Base-by-base conservation (phyloP, 2,888 invertebrate genomes). In the Mesopsocus fuscifrons region DNA sequence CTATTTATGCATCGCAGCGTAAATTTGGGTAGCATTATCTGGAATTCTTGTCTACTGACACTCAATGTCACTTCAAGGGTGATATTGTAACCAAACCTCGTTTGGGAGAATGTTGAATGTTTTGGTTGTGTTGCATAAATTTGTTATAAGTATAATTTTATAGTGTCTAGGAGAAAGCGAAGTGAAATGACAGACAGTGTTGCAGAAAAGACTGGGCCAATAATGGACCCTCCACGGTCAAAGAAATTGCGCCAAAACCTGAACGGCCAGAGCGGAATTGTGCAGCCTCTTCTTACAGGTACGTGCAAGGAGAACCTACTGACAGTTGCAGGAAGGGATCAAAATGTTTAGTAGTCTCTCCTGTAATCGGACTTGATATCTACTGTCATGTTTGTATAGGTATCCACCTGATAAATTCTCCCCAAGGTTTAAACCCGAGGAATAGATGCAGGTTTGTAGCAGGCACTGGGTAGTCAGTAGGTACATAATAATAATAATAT, bases 201-300 rank as follows among this genome's bases (percentile, higher is more conserved):
- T 22, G 30, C 23, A 4, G n/a, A n/a, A n/a, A n/a, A n/a, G n/a
- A n/a, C n/a, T n/a, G n/a, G n/a, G n/a, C n/a, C n/a, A n/a, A 35
- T 43, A 31, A 38, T 26, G 30, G 43, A 43, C 17, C 16, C 9
- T 17, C 38, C 33, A 17, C 17, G 20, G 4, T 17, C 34, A 2
- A 43, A 43, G 34, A 43, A 43, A 21, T 13, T 43, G 9, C 4
- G 15, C 4, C 43, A 43, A 16, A 43, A 34, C 21, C 20, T 38
- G 3, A 38, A 38, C 65, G 70, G 51, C 67, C 78, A 80, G 59
- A 84, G 83, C 66, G 77, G 79, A 52, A 78, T 89, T 55, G 82
- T 89, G 51, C 89, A 88, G 65, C 88, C 89, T 42, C 68, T 89
- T 47, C 71, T 91, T 48, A 89, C 89, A 62, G 89, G 89, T 87